Conservation (phyloP, 2,113 vertebrate genomes). For the Riparia riparia region DNA sequence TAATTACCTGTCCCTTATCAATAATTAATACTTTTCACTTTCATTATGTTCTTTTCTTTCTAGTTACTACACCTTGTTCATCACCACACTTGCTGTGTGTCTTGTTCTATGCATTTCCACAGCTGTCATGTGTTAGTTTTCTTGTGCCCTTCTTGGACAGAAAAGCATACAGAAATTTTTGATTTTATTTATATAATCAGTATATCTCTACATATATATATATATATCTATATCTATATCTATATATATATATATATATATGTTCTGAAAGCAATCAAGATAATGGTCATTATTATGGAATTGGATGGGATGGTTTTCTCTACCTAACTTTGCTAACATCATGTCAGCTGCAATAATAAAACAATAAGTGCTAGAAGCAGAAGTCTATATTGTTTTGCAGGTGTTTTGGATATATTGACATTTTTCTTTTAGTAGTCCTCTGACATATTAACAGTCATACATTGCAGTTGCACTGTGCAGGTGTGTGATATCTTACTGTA, state of each 20-base stretch:
- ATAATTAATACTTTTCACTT: constrained; percentile 55
- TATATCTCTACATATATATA: background rate
- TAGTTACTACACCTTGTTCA: constrained; percentile 1
- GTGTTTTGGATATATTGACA: background rate
- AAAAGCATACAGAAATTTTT: background rate
- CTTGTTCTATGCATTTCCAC: background rate
- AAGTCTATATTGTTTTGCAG: background rate
- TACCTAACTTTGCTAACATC: background rate
- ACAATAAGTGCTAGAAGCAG: accelerated
- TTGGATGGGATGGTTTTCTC: background rate
- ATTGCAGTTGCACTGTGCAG: background rate
- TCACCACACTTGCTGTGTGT: background rate
- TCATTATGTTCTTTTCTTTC: background rate
- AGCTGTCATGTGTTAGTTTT: background rate
- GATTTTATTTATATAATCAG: background rate
- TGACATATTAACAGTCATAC: background rate
- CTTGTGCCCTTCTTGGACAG: background rate
- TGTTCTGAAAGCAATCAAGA: background rate
- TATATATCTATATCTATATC: background rate
- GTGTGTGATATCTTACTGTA: background rate
- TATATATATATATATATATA: background rate
- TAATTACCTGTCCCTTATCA: constrained; percentile 51
- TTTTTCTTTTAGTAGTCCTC: constrained; percentile 8
- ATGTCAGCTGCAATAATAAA: background rate
- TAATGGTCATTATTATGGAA: background rate